These are phyloP conservation scores for Ceriagrion tenellum DNA, from an alignment of 2,888 invertebrate genomes.

Conservation along the genomic window DNA sequence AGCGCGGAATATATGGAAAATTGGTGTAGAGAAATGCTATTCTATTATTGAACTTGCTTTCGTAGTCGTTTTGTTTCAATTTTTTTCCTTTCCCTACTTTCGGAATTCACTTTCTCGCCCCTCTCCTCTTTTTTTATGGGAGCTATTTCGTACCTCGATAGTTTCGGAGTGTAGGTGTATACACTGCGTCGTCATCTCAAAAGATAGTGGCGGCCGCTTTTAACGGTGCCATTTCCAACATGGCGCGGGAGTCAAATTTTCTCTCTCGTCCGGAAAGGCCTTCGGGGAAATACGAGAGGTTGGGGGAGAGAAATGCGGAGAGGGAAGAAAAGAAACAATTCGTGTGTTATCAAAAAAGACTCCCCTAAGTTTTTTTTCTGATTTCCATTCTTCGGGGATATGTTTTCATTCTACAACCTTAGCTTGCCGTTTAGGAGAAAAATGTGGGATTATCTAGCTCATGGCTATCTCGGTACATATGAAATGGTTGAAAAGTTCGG, in stretches of 20 bases:
- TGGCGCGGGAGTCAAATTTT: neutral
- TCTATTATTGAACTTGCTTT: neutral
- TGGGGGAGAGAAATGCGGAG: no score
- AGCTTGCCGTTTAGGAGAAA: neutral
- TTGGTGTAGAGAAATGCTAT: neutral
- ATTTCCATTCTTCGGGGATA: neutral
- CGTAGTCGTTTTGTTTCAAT: neutral
- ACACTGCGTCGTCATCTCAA: neutral
- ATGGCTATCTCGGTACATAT: neutral
- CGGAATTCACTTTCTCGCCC: neutral
- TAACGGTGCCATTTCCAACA: neutral
- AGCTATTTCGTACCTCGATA: neutral
- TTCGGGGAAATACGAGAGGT: neutral
- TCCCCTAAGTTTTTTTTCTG: neutral
- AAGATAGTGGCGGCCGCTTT: neutral
- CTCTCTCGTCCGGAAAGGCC: neutral
- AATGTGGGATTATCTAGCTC: neutral
- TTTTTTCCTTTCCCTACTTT: neutral
- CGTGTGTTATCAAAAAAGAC: neutral
- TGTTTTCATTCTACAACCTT: neutral
- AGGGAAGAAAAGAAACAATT: neutral
- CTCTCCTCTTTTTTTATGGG: neutral
- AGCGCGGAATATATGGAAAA: neutral
- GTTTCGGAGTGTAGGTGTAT: neutral
- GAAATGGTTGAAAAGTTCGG: no score